A percentile compares a stretch with the other conserved stretches of the same genome.
These are phyloP conservation scores for Drosophila sp. DNA, from an alignment of 1,140 invertebrate species.

Conservation along the genomic window DNA sequence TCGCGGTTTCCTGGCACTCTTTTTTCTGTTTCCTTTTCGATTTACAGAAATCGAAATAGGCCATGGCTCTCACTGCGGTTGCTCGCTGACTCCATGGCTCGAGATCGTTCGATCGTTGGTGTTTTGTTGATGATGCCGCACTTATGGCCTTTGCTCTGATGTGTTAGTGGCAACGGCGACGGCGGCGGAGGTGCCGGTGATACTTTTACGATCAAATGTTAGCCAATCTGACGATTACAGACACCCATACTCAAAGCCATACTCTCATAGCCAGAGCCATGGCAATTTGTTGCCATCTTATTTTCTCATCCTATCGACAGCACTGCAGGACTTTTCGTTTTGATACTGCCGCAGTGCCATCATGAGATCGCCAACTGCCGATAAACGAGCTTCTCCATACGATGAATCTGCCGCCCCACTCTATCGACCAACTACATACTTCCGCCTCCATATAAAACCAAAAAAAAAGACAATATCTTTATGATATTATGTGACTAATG, in stretches of 20 bases:
- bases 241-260: conserved; percentile 44
- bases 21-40: conserved; percentile 37
- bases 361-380: conserved; percentile 46
- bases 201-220: conserved; percentile 70
- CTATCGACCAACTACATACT: no score
- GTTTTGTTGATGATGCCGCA: conserved; percentile 22
- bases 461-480: no score
- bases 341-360: conserved; percentile 58
- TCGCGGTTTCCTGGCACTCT: conserved; percentile 19
- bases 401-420: no score
- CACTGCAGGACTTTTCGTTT: conserved; percentile 72
- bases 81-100: neutral
- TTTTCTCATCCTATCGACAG: conserved; percentile 63
- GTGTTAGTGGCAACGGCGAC: conserved; percentile 35
- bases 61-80: conserved; percentile 29
- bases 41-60: conserved; percentile 57
- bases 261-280: neutral
- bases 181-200: conserved; percentile 42
- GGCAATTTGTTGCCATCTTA: conserved; percentile 72
- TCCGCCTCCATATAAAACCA: no score
- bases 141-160: conserved; percentile 19
- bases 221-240: conserved; percentile 68
- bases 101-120: conserved; percentile 1
- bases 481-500: no score
- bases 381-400: conserved; percentile 40